These are phyloP conservation scores for Acronicta alni DNA, from an alignment of 2,888 invertebrate genomes.

Conservation along the genomic window DNA sequence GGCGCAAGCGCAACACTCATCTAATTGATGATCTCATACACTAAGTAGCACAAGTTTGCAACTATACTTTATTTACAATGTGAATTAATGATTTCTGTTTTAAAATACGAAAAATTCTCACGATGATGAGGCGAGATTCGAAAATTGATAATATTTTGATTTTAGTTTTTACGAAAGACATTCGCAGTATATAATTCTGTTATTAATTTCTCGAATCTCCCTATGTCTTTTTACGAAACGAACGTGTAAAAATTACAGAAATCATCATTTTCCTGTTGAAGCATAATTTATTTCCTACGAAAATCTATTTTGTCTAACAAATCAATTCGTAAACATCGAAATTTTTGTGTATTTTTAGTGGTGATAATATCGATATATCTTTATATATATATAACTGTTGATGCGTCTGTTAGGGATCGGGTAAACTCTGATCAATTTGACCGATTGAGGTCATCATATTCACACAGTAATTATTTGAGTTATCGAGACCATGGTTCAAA, in stretches of 20 bases:
- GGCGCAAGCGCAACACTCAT: conserved; percentile 50
- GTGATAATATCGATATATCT: conserved; percentile 21
- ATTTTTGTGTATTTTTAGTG: conserved; percentile 25
- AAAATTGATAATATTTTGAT: too few relatives aligned
- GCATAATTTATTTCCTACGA: background rate
- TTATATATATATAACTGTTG: too few relatives aligned
- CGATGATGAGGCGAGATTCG: background rate
- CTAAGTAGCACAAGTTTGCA: conserved; percentile 66
- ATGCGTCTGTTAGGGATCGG: too few relatives aligned
- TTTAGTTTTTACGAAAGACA: too few relatives aligned
- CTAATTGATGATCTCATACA: conserved; percentile 79
- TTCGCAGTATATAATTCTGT: too few relatives aligned
- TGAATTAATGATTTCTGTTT: conserved; percentile 14
- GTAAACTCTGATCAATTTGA: too few relatives aligned
- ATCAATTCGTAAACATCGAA: background rate
- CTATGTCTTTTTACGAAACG: background rate
- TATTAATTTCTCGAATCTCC: background rate
- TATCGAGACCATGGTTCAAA: too few relatives aligned
- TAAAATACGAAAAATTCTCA: conserved; percentile 12
- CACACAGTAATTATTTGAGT: too few relatives aligned
- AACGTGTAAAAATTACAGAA: background rate
- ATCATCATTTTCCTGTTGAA: background rate
- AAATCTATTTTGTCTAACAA: conserved; percentile 3
- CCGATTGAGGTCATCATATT: too few relatives aligned
- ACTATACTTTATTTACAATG: conserved; percentile 30